Evolutionary conservation across 2,888 invertebrate genomes (phyloP), one percentile per base, ranked within the genome.

Genomic region (Adelphocoris suturalis): DNA sequence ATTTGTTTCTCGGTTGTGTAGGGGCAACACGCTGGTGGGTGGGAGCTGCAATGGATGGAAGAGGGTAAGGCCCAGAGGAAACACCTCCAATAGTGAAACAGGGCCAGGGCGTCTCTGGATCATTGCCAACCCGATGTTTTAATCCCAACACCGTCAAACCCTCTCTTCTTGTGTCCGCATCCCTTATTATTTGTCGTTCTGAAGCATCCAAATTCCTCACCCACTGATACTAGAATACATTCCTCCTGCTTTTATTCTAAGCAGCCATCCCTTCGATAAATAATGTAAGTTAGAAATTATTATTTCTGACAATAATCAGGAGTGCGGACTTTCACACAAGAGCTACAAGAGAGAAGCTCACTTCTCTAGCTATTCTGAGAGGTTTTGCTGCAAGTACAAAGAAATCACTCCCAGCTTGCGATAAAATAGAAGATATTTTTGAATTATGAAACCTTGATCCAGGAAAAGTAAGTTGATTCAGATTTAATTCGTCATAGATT

Each of bases 91-190:
- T 27, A 68, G 86, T 75, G 86, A 47, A 86, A 86, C 86, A 86
- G 86, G 19, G 86, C 86, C 86, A 86, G 86, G 75, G 86, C 75
- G 75, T 86, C 86, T 75, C 86, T 86, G 86, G 86, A 86, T 27
- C 75, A 47, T 27, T 46, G 86, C 86, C 86, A 86, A 75, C 86
- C 86, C 47, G 86, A 86, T 86, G 86, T 86, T 86, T 86, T 86
- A 86, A 86, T 86, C 86, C 86, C 75, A 75, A 86, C 86, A 86
- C 75, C 86, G 86, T 75, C 86, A 75, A 19, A n/a, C 86, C 46
- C 52, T 19, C 23, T 48, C 27, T 19, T 19, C 23, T 19, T 19
- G 46, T 9, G 37, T 16, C 78, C 46, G 78, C 78, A 37, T 47
- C 78, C 19, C 78, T 78, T 78, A 78, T 78, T 78, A 78, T 78